Percentiles rank a stretch among this genome's conserved stretches.
phyloP scores from a whole-genome alignment of 2,113 vertebrate species.

The Nansenia antarctica region DNA sequence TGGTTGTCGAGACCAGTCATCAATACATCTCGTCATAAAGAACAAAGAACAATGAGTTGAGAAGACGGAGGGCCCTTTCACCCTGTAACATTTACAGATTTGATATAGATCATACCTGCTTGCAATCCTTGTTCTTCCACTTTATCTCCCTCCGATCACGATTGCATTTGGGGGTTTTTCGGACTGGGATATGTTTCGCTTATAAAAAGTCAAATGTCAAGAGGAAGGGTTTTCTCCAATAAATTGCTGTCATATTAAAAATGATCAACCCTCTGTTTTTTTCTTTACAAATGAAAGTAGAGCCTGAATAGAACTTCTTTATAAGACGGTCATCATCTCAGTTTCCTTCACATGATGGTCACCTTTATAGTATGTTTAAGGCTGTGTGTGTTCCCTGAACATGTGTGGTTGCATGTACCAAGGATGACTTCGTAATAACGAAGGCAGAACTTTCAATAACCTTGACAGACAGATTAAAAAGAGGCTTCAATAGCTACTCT shows the following conservation, averaged over 20 bases:
- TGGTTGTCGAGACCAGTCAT: not conserved
- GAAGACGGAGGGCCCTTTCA: slow-evolving; percentile 18
- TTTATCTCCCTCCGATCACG: not conserved
- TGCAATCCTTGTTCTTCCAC: not conserved
- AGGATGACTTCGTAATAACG: slow-evolving; percentile 68
- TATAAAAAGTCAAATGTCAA: not conserved
- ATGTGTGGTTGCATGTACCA: slow-evolving; percentile 46
- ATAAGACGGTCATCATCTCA: too few relatives aligned
- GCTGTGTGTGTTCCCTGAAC: slow-evolving; percentile 38
- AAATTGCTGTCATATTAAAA: slow-evolving; percentile 4
- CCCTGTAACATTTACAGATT: slow-evolving; percentile 17
- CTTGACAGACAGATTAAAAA: slow-evolving; percentile 76
- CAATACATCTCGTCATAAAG: slow-evolving; percentile 5
- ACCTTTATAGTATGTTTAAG: not conserved
- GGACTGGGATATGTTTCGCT: not conserved
- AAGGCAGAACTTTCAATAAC: slow-evolving; percentile 76
- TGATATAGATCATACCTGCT: slow-evolving; percentile 15
- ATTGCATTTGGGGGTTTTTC: slow-evolving; percentile 6
- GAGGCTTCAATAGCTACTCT: slow-evolving; percentile 69
- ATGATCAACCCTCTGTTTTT: not conserved
- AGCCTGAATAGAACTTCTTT: too few relatives aligned
- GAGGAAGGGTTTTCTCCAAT: not conserved
- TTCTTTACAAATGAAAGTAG: too few relatives aligned
- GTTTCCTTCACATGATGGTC: too few relatives aligned
- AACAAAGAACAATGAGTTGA: slow-evolving; percentile 8